Evolutionary conservation across 2,113 vertebrate species (phyloP).

Genomic region (Phalacrocorax brasilianus): DNA sequence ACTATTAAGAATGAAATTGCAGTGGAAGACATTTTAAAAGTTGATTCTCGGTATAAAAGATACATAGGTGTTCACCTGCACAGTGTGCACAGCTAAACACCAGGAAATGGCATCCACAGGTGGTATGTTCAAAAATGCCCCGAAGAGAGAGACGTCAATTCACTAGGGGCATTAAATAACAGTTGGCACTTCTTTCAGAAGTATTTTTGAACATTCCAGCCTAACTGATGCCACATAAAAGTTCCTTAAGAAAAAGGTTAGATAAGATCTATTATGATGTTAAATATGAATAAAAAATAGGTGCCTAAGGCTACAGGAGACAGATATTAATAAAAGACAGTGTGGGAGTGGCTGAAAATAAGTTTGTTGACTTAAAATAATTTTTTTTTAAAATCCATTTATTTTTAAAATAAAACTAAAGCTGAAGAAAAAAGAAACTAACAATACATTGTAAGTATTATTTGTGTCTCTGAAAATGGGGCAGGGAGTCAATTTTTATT

Average conservation of each 20-base stretch:
- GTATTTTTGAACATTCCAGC: not conserved
- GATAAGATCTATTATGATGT: conserved; percentile 3
- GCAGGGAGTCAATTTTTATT: not conserved
- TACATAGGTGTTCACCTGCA: not conserved
- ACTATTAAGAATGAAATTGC: not conserved
- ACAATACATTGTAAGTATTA: not conserved
- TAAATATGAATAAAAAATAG: conserved; percentile 4
- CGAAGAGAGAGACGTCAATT: not conserved
- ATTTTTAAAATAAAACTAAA: not conserved
- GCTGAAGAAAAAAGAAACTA: not conserved
- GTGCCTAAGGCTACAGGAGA: not conserved
- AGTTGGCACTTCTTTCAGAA: not conserved
- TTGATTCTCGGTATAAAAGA: not conserved
- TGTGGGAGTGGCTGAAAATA: not conserved
- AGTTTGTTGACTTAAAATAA: not conserved
- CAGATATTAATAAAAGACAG: not conserved
- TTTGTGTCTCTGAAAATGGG: not conserved
- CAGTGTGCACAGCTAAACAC: not conserved
- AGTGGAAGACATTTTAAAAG: not conserved
- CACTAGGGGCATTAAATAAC: not conserved
- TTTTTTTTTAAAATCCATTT: not conserved
- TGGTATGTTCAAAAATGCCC: not conserved
- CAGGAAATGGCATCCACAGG: not conserved
- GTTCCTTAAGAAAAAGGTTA: not conserved
- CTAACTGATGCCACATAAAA: conserved; percentile 10